Conservation (phyloP, 2,888 invertebrate species). For the Tenthredo amoena region DNA sequence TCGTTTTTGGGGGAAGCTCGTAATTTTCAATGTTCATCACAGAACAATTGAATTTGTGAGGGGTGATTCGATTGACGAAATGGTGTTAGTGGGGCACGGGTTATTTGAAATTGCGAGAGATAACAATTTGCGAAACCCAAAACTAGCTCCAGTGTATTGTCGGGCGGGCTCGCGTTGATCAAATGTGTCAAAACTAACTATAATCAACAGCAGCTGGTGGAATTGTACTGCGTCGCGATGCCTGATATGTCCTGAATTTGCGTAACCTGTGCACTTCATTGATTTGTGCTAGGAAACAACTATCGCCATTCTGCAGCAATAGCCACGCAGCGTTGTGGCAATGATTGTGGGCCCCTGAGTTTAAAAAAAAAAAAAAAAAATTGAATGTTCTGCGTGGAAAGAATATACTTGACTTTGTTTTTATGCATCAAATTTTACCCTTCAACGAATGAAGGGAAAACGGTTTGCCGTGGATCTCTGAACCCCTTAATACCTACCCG, state of each 20-base stretch:
- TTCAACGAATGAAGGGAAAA: neutral
- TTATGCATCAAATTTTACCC: slow-evolving; percentile 23
- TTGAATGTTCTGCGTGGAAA: neutral
- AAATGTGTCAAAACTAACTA: slow-evolving; percentile 45
- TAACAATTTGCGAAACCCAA: slow-evolving; percentile 41
- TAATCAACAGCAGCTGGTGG: slow-evolving; percentile 39
- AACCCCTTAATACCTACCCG: neutral
- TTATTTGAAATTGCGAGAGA: slow-evolving; percentile 30
- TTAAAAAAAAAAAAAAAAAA: neutral
- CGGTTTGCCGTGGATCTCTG: slow-evolving; percentile 15
- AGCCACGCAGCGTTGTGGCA: neutral
- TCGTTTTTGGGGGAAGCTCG: neutral
- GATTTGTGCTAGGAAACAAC: slow-evolving; percentile 14
- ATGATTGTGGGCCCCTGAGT: neutral
- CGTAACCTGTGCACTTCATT: slow-evolving; percentile 38
- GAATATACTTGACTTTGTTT: slow-evolving; percentile 14
- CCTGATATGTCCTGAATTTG: slow-evolving; percentile 20
- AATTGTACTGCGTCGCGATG: slow-evolving; percentile 34
- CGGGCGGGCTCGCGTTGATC: slow-evolving; percentile 23
- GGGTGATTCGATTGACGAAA: slow-evolving; percentile 34
- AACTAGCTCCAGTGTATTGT: slow-evolving; percentile 34
- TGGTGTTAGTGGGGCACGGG: slow-evolving; percentile 35
- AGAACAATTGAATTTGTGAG: slow-evolving; percentile 15
- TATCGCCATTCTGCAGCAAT: slow-evolving; percentile 14
- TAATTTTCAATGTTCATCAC: slow-evolving; percentile 26